phyloP scores from a whole-genome alignment of 2,888 invertebrate species.

The Ceraclea dissimilis region DNA sequence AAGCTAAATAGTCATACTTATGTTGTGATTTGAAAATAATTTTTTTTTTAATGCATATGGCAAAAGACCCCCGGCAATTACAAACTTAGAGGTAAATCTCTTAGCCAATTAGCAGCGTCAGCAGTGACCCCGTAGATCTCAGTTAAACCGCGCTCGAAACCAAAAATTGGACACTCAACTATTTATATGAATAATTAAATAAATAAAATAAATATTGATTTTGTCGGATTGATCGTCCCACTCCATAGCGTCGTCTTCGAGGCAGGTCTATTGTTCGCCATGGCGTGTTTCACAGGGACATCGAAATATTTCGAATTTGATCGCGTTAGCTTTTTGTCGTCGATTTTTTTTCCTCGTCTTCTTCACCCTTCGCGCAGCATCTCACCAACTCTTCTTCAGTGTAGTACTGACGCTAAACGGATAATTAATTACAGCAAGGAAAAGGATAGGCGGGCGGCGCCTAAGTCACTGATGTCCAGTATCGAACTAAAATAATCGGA shows the following conservation, averaged over 20 bases:
- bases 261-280: constrained; percentile 20
- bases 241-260: background rate
- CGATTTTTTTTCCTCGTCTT: constrained; percentile 13
- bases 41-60: no score
- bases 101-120: no score
- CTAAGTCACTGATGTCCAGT: background rate
- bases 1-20: no score
- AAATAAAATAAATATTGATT: no score
- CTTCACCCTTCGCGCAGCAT: constrained; percentile 1
- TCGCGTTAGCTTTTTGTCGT: constrained; percentile 10
- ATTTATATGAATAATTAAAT: no score
- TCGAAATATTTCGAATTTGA: constrained; percentile 10
- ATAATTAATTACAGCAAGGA: constrained; percentile 23
- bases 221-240: constrained; percentile 5
- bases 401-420: constrained; percentile 18
- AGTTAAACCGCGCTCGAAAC: no score
- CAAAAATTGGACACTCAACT: no score
- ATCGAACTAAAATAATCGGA: background rate
- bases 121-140: no score
- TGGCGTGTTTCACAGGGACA: constrained; percentile 6
- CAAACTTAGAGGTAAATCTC: no score
- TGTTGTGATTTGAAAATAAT: no score
- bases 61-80: no score
- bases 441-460: constrained; percentile 18
- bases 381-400: background rate